Evolutionary conservation across 2,888 invertebrate genomes (phyloP), one percentile per base, ranked within the genome.

Genomic region (Orthosia gothica): DNA sequence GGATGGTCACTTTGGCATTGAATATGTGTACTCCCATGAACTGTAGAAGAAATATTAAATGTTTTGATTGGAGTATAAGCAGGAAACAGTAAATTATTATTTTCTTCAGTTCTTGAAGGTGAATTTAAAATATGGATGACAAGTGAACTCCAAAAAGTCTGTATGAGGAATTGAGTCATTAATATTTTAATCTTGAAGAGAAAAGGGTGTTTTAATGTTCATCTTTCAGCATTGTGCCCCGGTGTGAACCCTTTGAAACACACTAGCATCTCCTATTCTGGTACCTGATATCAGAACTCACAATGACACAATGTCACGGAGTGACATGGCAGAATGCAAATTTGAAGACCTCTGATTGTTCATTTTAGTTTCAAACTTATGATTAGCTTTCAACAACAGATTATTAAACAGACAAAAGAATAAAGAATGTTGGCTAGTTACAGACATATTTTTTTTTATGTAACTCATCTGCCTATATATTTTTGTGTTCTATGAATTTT

Each of bases 1-100:
- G 87, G 23, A 95, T 88, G 3, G 88, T 94, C 2, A 94, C 97
- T 95, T 91, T 97, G 91, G 91, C 98, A 95, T 98, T 98, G 90
- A 98, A 98, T 70, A 99, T 97, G 90, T 98, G 98, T 32, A 99
- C 97, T 16, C 98, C 98, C 98, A 98, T 98, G 92, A 99, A 99
- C 98, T 99, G 92, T 57, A 92, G 80, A 61, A 32, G 52, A 54
- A 54, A 67, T 20, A 23, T 45, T 15, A 9, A 40, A 9, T 40
- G 40, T 40, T n/a, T 40, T 9, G 40, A 40, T 40, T 40, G 40
- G 40, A 40, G 40, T 9, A 9, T 40, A 40, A 40, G 40, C 9
- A 40, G 40, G 9, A 40, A 40, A 4, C 40, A 1, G 40, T 9
- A 7, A 40, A 40, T 40, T 40, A 40, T 32, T 32, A 32, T 32